Percentiles rank a stretch among this genome's conserved stretches.
phyloP scores from a whole-genome alignment of 1,140 invertebrate species.

The Cryptotermes secundus region DNA sequence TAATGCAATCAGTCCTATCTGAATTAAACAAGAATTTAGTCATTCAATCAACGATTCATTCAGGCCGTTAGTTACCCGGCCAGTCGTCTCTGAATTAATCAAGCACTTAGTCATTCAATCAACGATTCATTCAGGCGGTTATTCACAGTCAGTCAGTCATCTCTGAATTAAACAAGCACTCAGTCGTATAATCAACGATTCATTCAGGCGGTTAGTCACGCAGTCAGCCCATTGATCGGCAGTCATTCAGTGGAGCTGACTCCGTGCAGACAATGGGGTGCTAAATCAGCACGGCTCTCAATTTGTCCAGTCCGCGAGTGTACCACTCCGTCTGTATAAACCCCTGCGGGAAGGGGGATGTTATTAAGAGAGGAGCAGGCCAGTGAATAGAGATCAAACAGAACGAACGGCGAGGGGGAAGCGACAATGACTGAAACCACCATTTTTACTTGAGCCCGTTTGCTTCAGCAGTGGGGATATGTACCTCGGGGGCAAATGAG shows the following conservation, averaged over 20 bases:
- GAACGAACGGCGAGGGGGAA: background rate
- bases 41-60: no score
- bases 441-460: slow-evolving; percentile 6
- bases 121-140: background rate
- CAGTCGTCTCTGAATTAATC: no score
- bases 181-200: no score
- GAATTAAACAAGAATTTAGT: no score
- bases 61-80: no score
- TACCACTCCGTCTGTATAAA: background rate
- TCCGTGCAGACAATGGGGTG: background rate
- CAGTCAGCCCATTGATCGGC: no score
- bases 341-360: background rate
- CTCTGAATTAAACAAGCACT: background rate
- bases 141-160: background rate
- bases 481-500: background rate
- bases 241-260: background rate
- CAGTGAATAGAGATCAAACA: slow-evolving; percentile 12
- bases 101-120: no score
- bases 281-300: background rate
- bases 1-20: no score
- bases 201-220: background rate
- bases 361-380: slow-evolving; percentile 12
- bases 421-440: background rate
- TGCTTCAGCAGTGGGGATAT: background rate
- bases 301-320: background rate